Evolutionary conservation across 1,140 invertebrate genomes (phyloP).

Genomic region (Ectropis grisescens): DNA sequence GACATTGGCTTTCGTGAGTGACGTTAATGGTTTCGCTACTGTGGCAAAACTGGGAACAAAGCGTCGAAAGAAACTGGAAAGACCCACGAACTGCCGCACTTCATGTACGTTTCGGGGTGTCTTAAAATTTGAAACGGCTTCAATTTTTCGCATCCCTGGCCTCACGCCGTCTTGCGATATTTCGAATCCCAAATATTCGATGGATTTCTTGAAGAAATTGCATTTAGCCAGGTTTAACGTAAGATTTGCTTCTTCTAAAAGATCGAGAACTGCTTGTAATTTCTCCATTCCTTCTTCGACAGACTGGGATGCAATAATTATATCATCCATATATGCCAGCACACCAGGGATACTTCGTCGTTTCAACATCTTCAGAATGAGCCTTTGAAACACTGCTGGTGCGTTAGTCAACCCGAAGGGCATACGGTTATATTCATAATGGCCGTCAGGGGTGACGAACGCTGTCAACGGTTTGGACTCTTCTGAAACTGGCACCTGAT

Average conservation of each 20-base stretch:
- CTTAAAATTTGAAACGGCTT: conserved; percentile 1
- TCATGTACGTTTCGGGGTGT: conserved; percentile 1
- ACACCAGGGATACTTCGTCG: background rate
- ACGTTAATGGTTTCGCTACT: conserved; percentile 2
- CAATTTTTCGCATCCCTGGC: background rate
- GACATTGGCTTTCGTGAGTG: background rate
- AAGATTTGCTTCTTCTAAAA: conserved; percentile 5
- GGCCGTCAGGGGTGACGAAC: conserved; percentile 1
- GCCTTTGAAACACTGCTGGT: conserved; percentile 1
- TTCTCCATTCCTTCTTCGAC: background rate
- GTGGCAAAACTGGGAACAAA: conserved; percentile 2
- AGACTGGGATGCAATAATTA: background rate
- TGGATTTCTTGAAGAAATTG: conserved; percentile 3
- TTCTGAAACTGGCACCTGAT: conserved; percentile 1
- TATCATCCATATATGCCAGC: background rate
- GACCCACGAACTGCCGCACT: conserved; percentile 4
- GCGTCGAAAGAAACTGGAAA: conserved; percentile 1
- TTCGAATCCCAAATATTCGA: conserved; percentile 9
- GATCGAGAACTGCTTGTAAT: background rate
- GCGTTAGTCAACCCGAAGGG: conserved; percentile 9
- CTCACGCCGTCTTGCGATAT: background rate
- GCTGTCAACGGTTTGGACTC: background rate
- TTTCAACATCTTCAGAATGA: background rate
- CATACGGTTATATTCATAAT: conserved; percentile 7
- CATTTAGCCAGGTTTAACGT: conserved; percentile 9